Conservation (phyloP, 2,113 vertebrate species). For the Corynorhinus townsendii region DNA sequence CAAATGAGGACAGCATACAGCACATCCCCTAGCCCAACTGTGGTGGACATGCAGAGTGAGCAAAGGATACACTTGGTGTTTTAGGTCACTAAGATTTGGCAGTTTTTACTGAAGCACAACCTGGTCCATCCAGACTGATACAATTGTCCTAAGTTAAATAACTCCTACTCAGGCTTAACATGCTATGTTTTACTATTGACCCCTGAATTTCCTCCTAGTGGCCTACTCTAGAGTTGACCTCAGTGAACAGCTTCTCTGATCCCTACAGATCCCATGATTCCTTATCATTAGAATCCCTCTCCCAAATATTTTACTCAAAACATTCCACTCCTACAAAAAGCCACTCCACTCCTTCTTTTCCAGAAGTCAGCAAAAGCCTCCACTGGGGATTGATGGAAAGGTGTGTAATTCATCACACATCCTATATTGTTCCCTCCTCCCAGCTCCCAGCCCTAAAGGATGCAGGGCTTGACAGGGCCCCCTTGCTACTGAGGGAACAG, state of each 20-base stretch:
- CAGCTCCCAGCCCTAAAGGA: conserved; percentile 40
- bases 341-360: conserved; percentile 48
- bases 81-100: neutral
- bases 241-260: neutral
- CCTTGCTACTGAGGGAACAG: conserved; percentile 36
- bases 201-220: neutral
- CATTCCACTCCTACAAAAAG: conserved; percentile 30
- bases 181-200: neutral
- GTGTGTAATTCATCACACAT: conserved; percentile 61
- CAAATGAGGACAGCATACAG: neutral
- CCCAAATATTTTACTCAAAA: neutral
- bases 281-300: neutral
- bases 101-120: neutral
- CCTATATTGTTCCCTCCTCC: conserved; percentile 56
- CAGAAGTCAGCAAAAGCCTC: conserved; percentile 41
- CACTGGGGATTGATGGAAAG: conserved; percentile 60
- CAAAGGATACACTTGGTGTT: neutral
- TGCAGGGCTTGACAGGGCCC: neutral
- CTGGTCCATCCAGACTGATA: neutral
- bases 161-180: neutral
- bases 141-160: neutral
- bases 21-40: neutral
- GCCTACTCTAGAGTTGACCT: neutral
- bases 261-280: neutral
- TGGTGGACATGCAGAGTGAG: neutral